Evolutionary conservation across 1,140 invertebrate species (phyloP), one percentile per base, ranked within the genome.

Genomic region (Calliphora vicina): DNA sequence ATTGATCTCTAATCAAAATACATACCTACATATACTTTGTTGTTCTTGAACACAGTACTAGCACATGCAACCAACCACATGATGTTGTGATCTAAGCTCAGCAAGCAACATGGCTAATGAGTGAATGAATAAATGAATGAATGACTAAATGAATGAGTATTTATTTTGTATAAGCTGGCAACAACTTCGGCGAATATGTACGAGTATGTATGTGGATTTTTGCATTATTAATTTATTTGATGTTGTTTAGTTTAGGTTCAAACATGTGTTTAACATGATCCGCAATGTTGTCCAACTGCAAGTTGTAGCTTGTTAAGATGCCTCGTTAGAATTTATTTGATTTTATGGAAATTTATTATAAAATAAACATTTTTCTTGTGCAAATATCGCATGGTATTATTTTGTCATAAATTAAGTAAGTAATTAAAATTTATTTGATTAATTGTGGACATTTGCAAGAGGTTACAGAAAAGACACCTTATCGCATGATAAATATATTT

Each of bases 151-250:
- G 8, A 57, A 57, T 57, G 0, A 25, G 9, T 67, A 12, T 12
- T 23, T 67, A 23, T 50, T 13, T 50, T 13, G 45, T 50, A 50
- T 12, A 17, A 50, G n/a, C n/a, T n/a, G n/a, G n/a, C 45, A 15
- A n/a, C 45, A 50, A 50, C 13, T 50, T n/a, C 17, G 0, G n/a
- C 6, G 23, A 20, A 6, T 67, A 61, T 67, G 61, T 67, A 1
- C 17, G 17, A 61, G n/a, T n/a, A n/a, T 57, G 2, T 57, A 5
- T 57, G 50, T 57, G 1, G 50, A n/a, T 57, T 5, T 57, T 57
- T 57, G 50, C 61, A 67, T 67, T 67, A 67, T 67, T 67, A 67
- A 67, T 67, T 67, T 67, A 67, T 67, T 67, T 67, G 61, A 67
- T 67, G 20, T 67, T 67, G n/a, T 57, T 67, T 67, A 20, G 61